Percentiles rank a stretch among this genome's conserved stretches.
Evolutionary conservation across 2,888 invertebrate genomes (phyloP).

Genomic region (Alitta virens): DNA sequence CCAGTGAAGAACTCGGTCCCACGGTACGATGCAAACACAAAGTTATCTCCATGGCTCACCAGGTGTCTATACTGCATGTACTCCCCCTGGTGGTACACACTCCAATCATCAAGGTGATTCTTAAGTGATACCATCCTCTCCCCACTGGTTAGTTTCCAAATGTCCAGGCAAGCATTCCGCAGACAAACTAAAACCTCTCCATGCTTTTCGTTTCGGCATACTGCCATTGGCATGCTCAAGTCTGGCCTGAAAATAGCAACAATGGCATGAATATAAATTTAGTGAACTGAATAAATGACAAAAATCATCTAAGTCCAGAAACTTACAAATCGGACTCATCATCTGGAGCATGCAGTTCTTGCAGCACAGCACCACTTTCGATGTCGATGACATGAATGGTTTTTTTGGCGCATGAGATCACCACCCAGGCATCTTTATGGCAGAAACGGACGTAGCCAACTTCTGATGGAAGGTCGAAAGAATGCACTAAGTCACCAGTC

Average conservation of each 20-base stretch:
- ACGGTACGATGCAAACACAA: conserved; percentile 12
- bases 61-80: background rate
- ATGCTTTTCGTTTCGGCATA: conserved; percentile 1
- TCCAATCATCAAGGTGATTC: conserved; percentile 4
- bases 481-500: conserved; percentile 18
- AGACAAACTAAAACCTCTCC: background rate
- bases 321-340: background rate
- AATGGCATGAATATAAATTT: background rate
- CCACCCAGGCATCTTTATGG: conserved; percentile 4
- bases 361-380: background rate
- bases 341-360: background rate
- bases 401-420: conserved; percentile 3
- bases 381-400: conserved; percentile 13
- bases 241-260: background rate
- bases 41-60: background rate
- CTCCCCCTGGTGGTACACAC: background rate
- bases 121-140: conserved; percentile 16
- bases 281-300: too few relatives aligned
- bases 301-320: too few relatives aligned
- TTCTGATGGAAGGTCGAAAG: conserved; percentile 10
- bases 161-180: conserved; percentile 8
- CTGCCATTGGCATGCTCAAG: conserved; percentile 8
- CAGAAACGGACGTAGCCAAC: conserved; percentile 14
- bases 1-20: conserved; percentile 15
- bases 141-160: conserved; percentile 34